phyloP scores from a whole-genome alignment of 2,113 vertebrate species.

The Campylomormyrus tamandua region DNA sequence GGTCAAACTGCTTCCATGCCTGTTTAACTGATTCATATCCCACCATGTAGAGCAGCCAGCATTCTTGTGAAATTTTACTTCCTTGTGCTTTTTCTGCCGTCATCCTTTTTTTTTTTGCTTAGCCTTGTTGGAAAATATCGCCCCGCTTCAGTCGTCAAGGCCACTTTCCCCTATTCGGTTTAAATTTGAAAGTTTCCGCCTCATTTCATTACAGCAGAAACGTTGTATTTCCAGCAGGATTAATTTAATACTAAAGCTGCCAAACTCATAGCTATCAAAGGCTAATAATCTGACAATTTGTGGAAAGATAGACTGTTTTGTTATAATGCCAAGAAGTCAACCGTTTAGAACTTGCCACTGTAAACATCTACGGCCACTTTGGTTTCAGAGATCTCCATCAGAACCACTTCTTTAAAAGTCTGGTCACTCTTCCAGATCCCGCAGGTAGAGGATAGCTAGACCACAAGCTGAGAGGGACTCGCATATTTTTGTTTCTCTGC shows the following conservation, averaged over 20 bases:
- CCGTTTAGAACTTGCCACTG: background rate
- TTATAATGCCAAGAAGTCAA: background rate
- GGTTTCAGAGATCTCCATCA: background rate
- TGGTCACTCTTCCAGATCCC: background rate
- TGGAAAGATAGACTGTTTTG: background rate
- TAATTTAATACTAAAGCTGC: background rate
- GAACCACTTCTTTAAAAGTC: background rate
- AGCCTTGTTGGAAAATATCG: background rate
- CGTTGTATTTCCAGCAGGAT: background rate
- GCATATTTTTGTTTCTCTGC: background rate
- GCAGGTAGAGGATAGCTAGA: background rate
- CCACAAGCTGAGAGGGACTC: background rate
- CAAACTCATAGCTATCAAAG: background rate
- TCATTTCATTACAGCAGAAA: background rate
- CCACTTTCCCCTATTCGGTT: background rate
- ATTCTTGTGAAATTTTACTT: background rate
- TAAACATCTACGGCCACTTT: background rate
- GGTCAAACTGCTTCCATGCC: background rate
- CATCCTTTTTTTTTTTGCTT: background rate
- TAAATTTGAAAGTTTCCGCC: background rate
- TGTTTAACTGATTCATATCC: background rate
- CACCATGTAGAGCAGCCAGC: background rate
- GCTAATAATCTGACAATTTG: background rate
- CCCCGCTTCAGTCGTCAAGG: background rate
- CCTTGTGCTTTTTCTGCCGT: background rate